Conservation (phyloP, 2,888 invertebrate species). For the Rotaria magnacalcarata region DNA sequence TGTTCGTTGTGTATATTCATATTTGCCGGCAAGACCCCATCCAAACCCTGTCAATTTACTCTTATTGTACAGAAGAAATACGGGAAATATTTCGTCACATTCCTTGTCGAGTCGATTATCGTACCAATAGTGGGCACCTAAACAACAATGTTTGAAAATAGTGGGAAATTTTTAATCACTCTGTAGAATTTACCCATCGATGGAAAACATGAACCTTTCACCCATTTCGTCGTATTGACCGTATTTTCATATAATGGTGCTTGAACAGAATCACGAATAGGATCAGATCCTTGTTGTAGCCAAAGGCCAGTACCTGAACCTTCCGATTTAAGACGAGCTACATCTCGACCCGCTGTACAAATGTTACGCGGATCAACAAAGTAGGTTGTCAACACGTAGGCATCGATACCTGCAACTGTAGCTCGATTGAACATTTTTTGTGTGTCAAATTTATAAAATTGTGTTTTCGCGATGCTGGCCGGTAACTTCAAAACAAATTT, state of each 20-base stretch:
- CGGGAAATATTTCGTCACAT: conserved; percentile 52
- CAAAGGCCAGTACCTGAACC: conserved; percentile 48
- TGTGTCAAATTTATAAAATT: neutral
- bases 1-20: neutral
- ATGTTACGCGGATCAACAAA: conserved; percentile 49
- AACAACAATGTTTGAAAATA: neutral
- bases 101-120: conserved; percentile 49
- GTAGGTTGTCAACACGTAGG: conserved; percentile 50
- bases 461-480: neutral
- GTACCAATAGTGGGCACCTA: conserved; percentile 54
- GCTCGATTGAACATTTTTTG: neutral
- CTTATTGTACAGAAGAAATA: conserved; percentile 53
- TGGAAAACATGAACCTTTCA: conserved; percentile 53
- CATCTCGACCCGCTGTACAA: no score
- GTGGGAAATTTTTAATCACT: neutral
- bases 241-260: neutral
- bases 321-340: no score
- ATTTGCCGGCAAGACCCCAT: conserved; percentile 49
- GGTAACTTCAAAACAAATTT: neutral
- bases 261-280: conserved; percentile 48
- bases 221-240: conserved; percentile 51
- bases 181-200: conserved; percentile 54
- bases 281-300: conserved; percentile 54
- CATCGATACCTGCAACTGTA: conserved; percentile 38
- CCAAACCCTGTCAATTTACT: conserved; percentile 53